Evolutionary conservation across 2,888 invertebrate species (phyloP), one percentile per base, ranked within the genome.

Genomic region (Diarsia mendica): DNA sequence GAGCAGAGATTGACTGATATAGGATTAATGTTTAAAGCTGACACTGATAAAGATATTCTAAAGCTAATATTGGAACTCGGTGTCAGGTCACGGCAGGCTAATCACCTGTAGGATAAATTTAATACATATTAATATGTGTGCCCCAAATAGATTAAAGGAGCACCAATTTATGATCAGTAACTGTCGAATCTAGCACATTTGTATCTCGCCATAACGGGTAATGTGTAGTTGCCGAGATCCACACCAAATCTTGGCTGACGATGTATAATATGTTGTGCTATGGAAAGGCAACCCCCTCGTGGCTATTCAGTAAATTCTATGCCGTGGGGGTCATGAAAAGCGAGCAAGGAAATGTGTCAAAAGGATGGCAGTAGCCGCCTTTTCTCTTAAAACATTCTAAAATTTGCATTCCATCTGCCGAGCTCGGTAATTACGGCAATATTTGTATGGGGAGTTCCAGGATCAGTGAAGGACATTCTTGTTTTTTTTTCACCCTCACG

Each of bases 1-100:
- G 66, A 79, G 58, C 72, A 60, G 77, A 87, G 87, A 90, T 90
- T 89, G 87, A 89, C 86, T 87, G 80, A 84, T 86, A 87, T 85
- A 79, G 71, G 82, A 89, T 89, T 87, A 86, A 84, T 74, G 80
- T 85, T 87, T 85, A 77, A 79, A 77, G 67, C 70, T 61, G 28
- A 23, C 48, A 33, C 63, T 81, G 71, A 68, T 76, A 66, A 78
- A 84, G 53, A 44, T 67, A 67, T 51, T 55, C 60, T 23, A 20
- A 61, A 70, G 39, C 8, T 63, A 61, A 67, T 23, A 60, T 65
- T 53, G 11, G 10, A 76, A 60, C 48, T 53, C 44, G 3, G 18
- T 49, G 69, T 49, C 44, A 60, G 65, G 60, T 70, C 74, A 73
- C 20, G n/a, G 33, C 46, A 67, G 66, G 60, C 23, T 69, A 63